Evolutionary conservation across 2,113 vertebrate genomes (phyloP), one percentile per base, ranked within the genome.

Genomic region (Micromys minutus): DNA sequence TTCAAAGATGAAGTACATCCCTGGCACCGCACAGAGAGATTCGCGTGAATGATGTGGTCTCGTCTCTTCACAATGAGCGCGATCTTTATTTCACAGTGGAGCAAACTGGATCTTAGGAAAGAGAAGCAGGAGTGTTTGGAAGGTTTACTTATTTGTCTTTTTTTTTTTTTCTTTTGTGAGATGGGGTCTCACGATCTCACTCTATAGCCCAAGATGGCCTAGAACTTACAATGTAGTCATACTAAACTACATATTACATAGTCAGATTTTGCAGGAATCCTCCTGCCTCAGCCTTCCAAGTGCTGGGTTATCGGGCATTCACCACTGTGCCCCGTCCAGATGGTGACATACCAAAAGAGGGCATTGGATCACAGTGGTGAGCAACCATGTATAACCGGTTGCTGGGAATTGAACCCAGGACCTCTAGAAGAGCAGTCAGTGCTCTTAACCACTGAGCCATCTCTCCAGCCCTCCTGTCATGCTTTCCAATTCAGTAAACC

Each of bases 21-120:
- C 36, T 0, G 83, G 52, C 57, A 13, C 57, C n/a, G 26, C 5
- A 42, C 34, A 19, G 21, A 91, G 75, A 1, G 13, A 26, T 89
- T 71, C n/a, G 16, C 4, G 0, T 3, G 61, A 72, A 21, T 50
- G 22, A 55, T 26, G 22, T 55, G 36, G 24, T 67, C 26, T 69
- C 52, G 4, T 31, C 57, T 83, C 79, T 39, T 39, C 31, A 12
- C 12, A 3, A 29, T 3, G 0, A 5, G 3, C 0, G 1, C 12
- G 7, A 3, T 45, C 57, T 50, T 39, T 24, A 26, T 39, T 45
- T 81, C 15, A 24, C 74, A 93, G 45, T 31, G 79, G 17, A 87
- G 69, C 31, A 77, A 72, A 89, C 67, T n/a, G 21, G 87, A 80
- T 39, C 84, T 79, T 63, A 65, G 88, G 11, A 34, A 76, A 57